Evolutionary conservation across 2,797 vertebrate species (phyloP).

Genomic region (Falco biarmicus): DNA sequence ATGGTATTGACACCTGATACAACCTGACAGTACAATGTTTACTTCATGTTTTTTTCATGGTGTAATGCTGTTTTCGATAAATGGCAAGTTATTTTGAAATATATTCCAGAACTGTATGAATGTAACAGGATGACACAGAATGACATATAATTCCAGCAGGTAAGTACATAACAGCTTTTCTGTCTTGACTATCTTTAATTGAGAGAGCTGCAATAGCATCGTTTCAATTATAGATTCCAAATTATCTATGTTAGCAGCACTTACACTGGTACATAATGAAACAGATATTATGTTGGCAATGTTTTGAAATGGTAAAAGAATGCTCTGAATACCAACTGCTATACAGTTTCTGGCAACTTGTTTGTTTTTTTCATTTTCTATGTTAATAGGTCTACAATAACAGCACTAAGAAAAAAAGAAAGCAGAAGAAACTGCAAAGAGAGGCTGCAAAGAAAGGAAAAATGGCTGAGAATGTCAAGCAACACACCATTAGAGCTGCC

Average conservation of each 20-base stretch:
- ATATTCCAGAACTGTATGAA: not conserved
- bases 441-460: constrained; percentile 14
- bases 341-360: constrained; percentile 34
- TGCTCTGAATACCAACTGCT: constrained; percentile 46
- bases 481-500: not conserved
- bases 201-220: constrained; percentile 44
- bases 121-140: constrained; percentile 2
- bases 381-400: constrained; percentile 42
- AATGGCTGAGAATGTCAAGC: not conserved
- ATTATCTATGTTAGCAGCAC: constrained; percentile 55
- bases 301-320: constrained; percentile 58
- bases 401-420: constrained; percentile 16
- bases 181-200: constrained; percentile 64
- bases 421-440: not conserved
- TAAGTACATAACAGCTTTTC: constrained; percentile 59
- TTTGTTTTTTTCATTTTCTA: constrained; percentile 53
- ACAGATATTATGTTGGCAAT: constrained; percentile 45
- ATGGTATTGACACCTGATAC: not conserved
- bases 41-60: not conserved
- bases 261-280: constrained; percentile 62
- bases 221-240: constrained; percentile 69
- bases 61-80: not conserved
- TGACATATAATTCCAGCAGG: constrained; percentile 43
- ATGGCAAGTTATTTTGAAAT: not conserved
- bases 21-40: not conserved